Base-by-base conservation (phyloP, 2,888 invertebrate genomes). In the Drosophila kambysellisi region DNA sequence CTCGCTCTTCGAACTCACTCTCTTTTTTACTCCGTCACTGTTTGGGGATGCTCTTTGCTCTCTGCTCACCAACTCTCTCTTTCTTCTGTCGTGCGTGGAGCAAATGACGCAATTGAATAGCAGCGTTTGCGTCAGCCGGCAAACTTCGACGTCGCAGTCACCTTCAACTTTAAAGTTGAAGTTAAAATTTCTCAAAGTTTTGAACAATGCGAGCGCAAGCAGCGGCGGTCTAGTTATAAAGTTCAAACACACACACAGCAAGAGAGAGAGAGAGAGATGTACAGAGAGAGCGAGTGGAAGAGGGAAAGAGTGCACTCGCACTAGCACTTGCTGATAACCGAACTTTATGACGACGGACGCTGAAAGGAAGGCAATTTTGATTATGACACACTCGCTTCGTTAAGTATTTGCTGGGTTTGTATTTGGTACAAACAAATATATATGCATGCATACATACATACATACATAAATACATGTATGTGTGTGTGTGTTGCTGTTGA, bases 91-190 rank as follows among this genome's bases (percentile, higher is more conserved):
- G 3, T 15, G 53, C 53, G 29, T 53, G 17, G 29, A 46, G 8
- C 43, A 57, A 72, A 81, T 86, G 86, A 83, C 89, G 83, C 86
- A 83, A 85, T 46, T 86, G 86, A 65, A 70, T 77, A 30, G 63
- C 61, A 50, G 67, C 78, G 63, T 88, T 83, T 83, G 66, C 83
- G 87, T 83, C 88, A 84, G 71, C 65, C 73, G 53, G 71, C 79
- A 61, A 63, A 25, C 62, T 66, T 35, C 15, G 30, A 32, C 63
- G 33, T 11, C 57, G 54, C 32, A 37, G 25, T 20, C 51, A 71
- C 20, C 35, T 50, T 51, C 60, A 48, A 59, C 56, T 74, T 70
- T 60, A 17, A 79, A 70, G 62, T 69, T 60, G 25, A 63, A 79
- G 62, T 70, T 66, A 57, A 61, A 67, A 62, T 74, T 79, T 56